These are phyloP conservation scores for Napeogenes sylphis DNA, from an alignment of 2,888 invertebrate species.

Conservation along the genomic window DNA sequence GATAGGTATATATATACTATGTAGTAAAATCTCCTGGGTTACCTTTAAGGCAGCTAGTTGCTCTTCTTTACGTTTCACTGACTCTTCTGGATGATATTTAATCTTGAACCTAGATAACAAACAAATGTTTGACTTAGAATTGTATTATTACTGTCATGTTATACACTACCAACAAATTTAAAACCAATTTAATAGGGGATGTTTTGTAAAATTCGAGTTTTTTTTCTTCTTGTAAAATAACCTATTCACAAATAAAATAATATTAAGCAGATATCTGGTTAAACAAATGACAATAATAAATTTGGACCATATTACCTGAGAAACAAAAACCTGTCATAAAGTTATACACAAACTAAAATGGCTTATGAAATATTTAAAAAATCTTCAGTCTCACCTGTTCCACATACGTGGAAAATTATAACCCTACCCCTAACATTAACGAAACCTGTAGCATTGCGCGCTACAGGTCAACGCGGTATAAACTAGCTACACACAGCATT, in stretches of 20 bases:
- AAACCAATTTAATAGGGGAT: neutral
- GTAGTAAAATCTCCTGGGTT: conserved; percentile 27
- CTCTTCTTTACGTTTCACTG: conserved; percentile 92
- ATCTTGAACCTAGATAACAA: conserved; percentile 92
- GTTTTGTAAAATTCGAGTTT: neutral
- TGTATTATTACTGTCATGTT: neutral
- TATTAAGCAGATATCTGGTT: neutral
- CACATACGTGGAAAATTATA: conserved; percentile 68
- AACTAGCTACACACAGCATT: conserved; percentile 74
- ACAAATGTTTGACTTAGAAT: neutral
- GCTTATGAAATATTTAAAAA: conserved; percentile 67
- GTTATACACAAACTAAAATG: conserved; percentile 56
- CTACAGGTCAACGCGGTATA: conserved; percentile 75
- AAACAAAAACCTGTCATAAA: conserved; percentile 26
- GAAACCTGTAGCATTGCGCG: conserved; percentile 79
- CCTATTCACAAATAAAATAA: conserved; percentile 24
- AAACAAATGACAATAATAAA: conserved; percentile 17
- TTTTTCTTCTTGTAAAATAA: conserved; percentile 9
- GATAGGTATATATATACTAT: neutral
- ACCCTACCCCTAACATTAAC: conserved; percentile 75
- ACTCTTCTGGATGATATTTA: conserved; percentile 99
- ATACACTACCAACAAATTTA: conserved; percentile 2
- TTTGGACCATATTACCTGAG: conserved; percentile 32
- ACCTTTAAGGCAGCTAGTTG: conserved; percentile 89
- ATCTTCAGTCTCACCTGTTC: conserved; percentile 76